Base-by-base conservation (phyloP, 2,797 vertebrate genomes). In the Lerista edwardsae region DNA sequence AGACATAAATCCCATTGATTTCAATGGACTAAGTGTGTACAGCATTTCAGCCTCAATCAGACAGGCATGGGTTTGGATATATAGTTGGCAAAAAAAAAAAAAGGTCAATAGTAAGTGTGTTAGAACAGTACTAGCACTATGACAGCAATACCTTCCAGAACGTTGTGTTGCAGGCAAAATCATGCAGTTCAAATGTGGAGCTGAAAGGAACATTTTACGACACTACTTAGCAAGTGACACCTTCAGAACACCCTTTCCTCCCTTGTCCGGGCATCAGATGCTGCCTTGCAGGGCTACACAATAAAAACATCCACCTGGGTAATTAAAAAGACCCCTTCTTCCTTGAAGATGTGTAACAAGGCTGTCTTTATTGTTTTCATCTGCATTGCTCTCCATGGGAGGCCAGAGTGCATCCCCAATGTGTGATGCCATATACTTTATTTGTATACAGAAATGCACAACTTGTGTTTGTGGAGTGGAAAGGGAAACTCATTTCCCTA, bases 241-340 rank as follows among this genome's bases (percentile, higher is more conserved):
- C 92, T 95, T 94, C 92, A 85, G 90, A 94, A n/a, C 47, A 8
- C n/a, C 61, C 31, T 65, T 34, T 57, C 23, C 25, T 68, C 64
- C 64, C 47, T 72, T 72, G 62, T 85, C 89, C 61, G 6, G 29
- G 90, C 89, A 91, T 94, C 89, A 93, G 89, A 93, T 94, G 92
- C 89, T 95, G 90, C 88, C n/a, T 79, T 75, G 87, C 87, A 89
- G 87, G 17, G 82, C 71, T 79, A 39, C 0, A 87, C 31, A 91
- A 90, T 91, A 94, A 90, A 91, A 89, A 90, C 86, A 79, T 71
- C 92, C 94, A 93, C 93, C 90, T 88, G 93, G 92, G 90, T 87
- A 87, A 93, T 93, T 93, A 91, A 75, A 76, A 51, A 84, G 80
- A 31, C 74, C 2, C 62, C 74, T 71, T 75, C 83, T 67, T 74